Base-by-base conservation (phyloP, 2,797 vertebrate genomes). In the Hipposideros larvatus region DNA sequence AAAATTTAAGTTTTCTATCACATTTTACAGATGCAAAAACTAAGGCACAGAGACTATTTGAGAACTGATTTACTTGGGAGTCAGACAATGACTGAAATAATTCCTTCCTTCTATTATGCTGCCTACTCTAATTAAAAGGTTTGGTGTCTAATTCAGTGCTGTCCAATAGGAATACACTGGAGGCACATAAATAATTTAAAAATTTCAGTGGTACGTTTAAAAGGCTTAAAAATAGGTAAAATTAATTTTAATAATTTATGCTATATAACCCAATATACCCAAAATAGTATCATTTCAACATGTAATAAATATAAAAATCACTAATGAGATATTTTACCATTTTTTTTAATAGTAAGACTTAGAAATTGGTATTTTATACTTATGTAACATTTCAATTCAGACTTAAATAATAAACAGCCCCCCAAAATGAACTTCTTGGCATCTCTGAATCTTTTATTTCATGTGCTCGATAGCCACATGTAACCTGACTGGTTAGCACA, bases 21-120 rank as follows among this genome's bases (percentile, higher is more conserved):
- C 74, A 87, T 59, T 93, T 71, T 78, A 73, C n/a, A 83, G 18
- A 61, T 10, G 68, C 37, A 85, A 66, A 96, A 92, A 92, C 68
- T 92, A 71, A 95, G 53, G 48, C 26, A 84, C 55, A 87, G 16
- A 68, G n/a, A 65, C 11, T 21, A 28, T 37, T 79, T 75, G 84
- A 65, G 77, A 91, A 85, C 34, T 34, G 43, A 55, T 26, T 79
- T 79, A 84, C 43, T 78, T 53, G n/a, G 48, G 48, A 19, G 16
- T 59, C 68, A 71, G 85, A 7, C 16, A 88, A 46, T n/a, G 28
- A 59, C 31, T 74, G 6, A 92, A 75, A 46, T 15, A 65, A 79
- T 80, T 57, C n/a, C 61, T 77, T 83, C 57, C 66, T 73, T 77
- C 41, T 48, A 92, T 65, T 59, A n/a, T n/a, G 28, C 53, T 71